Conservation (phyloP, 2,888 invertebrate genomes). For the Octodonta nipae region DNA sequence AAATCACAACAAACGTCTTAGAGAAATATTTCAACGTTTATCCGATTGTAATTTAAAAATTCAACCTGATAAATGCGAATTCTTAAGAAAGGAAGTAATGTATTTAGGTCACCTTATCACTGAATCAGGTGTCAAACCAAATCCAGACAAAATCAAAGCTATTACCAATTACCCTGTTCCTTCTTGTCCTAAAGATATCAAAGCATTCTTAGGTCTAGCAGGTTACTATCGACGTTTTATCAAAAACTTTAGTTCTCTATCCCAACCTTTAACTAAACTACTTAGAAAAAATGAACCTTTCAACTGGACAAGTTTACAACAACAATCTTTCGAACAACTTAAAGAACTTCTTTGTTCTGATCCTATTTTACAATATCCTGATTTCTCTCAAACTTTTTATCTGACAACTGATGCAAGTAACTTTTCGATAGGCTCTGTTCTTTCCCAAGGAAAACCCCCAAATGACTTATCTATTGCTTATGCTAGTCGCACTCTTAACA, state of each 20-base stretch:
- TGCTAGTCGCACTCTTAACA: conserved; percentile 20
- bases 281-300: conserved; percentile 11
- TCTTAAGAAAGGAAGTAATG: conserved; percentile 24
- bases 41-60: not conserved
- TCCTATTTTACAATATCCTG: conserved; percentile 3
- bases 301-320: conserved; percentile 10
- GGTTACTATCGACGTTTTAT: conserved; percentile 26
- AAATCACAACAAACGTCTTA: not conserved
- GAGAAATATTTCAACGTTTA: not conserved
- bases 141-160: conserved; percentile 21
- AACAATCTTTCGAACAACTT: conserved; percentile 15
- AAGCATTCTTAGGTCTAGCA: conserved; percentile 22
- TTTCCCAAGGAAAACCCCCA: conserved; percentile 7
- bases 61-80: conserved; percentile 26
- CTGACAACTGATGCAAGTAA: conserved; percentile 20
- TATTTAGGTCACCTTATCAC: conserved; percentile 26
- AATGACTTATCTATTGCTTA: conserved; percentile 23
- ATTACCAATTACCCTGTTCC: conserved; percentile 21
- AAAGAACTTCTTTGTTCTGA: not conserved
- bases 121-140: conserved; percentile 23
- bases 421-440: conserved; percentile 16
- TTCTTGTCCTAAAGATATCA: conserved; percentile 21
- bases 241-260: conserved; percentile 12
- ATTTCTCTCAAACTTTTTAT: conserved; percentile 15
- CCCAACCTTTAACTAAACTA: conserved; percentile 22